Percentiles rank a stretch among this genome's conserved stretches.
These are phyloP conservation scores for Octopus sinensis DNA, from an alignment of 1,140 invertebrate genomes.

Conservation along the genomic window DNA sequence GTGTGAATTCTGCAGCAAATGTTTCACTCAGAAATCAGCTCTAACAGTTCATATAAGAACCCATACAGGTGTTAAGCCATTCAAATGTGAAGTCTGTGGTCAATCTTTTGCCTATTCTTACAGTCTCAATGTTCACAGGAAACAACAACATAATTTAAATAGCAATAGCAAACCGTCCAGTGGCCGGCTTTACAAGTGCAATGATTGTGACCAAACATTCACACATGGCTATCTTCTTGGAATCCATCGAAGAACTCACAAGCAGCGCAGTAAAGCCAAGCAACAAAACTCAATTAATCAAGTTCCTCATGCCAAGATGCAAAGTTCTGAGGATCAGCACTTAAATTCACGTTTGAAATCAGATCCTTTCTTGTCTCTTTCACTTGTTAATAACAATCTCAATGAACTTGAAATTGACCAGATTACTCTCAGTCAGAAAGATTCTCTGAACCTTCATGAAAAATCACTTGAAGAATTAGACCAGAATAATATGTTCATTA, in stretches of 20 bases:
- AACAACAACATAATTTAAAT: neutral
- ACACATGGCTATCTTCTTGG: neutral
- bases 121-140: neutral
- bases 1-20: constrained; percentile 1
- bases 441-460: too few relatives aligned
- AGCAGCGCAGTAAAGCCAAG: neutral
- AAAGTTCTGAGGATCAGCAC: too few relatives aligned
- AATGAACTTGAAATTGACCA: too few relatives aligned
- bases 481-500: too few relatives aligned
- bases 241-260: neutral
- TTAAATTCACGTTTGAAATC: too few relatives aligned
- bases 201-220: neutral
- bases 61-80: constrained; percentile 2
- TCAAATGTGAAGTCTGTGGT: neutral
- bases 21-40: neutral
- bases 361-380: too few relatives aligned
- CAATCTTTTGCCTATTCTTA: neutral
- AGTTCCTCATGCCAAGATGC: too few relatives aligned
- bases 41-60: neutral
- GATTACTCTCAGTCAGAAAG: too few relatives aligned
- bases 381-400: too few relatives aligned
- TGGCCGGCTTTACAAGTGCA: neutral
- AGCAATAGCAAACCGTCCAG: neutral
- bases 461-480: too few relatives aligned
- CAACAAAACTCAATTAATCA: too few relatives aligned